A percentile compares a stretch with the other conserved stretches of the same genome.
phyloP scores from a whole-genome alignment of 2,888 invertebrate genomes.

The Megamerina dolium region DNA sequence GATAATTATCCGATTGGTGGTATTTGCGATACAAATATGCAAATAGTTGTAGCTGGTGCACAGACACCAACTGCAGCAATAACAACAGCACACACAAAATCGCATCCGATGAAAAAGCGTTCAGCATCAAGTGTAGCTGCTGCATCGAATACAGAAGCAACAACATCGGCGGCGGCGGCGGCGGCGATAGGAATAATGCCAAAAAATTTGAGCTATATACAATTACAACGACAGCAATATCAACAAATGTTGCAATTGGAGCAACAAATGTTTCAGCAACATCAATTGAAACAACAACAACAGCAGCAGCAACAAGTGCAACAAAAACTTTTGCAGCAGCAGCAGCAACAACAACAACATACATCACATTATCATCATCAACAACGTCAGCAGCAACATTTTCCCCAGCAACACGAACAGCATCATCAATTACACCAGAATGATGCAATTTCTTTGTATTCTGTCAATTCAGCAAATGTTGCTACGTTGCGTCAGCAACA shows the following conservation, averaged over 20 bases:
- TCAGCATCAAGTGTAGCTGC: conserved; percentile 25
- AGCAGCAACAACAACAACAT: conserved; percentile 23
- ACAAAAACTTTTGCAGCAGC: conserved; percentile 14
- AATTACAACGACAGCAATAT: conserved; percentile 7
- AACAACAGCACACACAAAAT: neutral
- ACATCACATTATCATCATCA: conserved; percentile 21
- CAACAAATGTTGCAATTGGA: conserved; percentile 18
- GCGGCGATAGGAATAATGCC: conserved; percentile 2
- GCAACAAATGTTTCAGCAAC: conserved; percentile 21
- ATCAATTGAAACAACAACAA: conserved; percentile 12
- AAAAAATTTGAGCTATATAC: conserved; percentile 1
- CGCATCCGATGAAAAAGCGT: conserved; percentile 25
- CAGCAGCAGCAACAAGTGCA: conserved; percentile 18
- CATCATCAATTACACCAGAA: conserved; percentile 18
- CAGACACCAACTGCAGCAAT: neutral
- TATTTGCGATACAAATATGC: conserved; percentile 16
- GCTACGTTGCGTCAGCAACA: conserved; percentile 39
- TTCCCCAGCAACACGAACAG: conserved; percentile 20
- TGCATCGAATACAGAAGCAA: conserved; percentile 15
- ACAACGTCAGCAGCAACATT: conserved; percentile 16
- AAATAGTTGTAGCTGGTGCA: conserved; percentile 20
- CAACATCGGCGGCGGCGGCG: conserved; percentile 4
- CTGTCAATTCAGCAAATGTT: conserved; percentile 41
- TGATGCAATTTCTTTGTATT: conserved; percentile 37
- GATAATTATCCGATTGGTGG: conserved; percentile 32